These are phyloP conservation scores for Tipula unca DNA, from an alignment of 2,888 invertebrate species.

Conservation along the genomic window DNA sequence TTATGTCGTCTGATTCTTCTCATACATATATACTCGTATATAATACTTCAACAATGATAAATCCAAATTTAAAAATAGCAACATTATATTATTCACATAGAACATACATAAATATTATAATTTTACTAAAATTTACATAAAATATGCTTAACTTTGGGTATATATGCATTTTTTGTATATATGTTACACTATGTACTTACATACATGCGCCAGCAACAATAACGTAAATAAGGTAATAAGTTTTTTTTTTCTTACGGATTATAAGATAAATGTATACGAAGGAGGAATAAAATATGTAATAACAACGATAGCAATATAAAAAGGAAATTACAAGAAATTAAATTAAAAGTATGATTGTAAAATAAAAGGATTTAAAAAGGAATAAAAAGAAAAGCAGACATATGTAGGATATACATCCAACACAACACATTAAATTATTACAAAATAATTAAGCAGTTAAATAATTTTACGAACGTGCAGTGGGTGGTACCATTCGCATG, in stretches of 20 bases:
- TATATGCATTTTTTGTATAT: background rate
- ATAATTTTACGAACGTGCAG: too few species aligned
- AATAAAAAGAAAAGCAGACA: too few species aligned
- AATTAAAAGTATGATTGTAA: background rate
- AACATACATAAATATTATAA: slow-evolving; percentile 2
- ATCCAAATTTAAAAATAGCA: background rate
- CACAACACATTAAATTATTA: too few species aligned
- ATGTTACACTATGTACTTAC: background rate
- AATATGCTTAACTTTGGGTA: background rate
- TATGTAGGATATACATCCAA: too few species aligned
- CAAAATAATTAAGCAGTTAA: too few species aligned
- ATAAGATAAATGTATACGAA: background rate
- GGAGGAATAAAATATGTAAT: background rate
- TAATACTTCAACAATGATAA: background rate
- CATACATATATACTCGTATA: background rate
- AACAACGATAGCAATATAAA: background rate
- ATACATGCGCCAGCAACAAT: background rate
- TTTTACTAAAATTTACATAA: background rate
- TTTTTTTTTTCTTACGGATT: background rate
- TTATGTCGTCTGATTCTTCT: background rate
- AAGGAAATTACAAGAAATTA: background rate
- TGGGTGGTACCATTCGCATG: too few species aligned
- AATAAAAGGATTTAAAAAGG: too few species aligned
- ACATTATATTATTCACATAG: slow-evolving; percentile 14
- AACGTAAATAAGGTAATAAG: background rate